Evolutionary conservation across 2,113 vertebrate species (phyloP), one percentile per base, ranked within the genome.

Genomic region (Callospermophilus lateralis): DNA sequence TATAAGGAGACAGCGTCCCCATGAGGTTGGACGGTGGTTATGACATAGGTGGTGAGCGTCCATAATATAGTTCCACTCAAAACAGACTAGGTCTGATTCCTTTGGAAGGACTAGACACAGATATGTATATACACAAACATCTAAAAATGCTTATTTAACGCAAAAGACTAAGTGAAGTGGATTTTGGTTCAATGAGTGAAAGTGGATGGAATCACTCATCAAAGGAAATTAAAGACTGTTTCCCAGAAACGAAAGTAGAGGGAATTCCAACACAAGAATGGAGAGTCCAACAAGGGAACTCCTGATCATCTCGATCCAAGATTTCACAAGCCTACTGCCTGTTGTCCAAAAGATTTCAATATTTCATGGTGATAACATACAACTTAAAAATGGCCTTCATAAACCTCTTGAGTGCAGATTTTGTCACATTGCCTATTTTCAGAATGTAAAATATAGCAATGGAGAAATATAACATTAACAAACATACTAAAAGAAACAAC

Each of bases 361-460:
- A 68, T 88, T 81, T 90, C 79, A 15, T 45, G 74, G 17, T 73
- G 84, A 34, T 58, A 72, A 51, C 28, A 51, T 28, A 42, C 45
- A 5, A 53, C 37, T 28, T 42, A 70, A n/a, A 81, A 67, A 9
- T 42, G 34, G 58, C 37, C 68, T 51, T 16, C 74, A 53, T 24
- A 67, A 51, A 81, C 10, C 30, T 61, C 12, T 53, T 28, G 30
- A 83, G 32, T 45, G 20, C 24, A 80, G 42, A 76, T 22, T 70
- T 58, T 53, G 80, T 73, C 72, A 88, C 3, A 80, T 30, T 68
- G 89, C 26, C 51, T 95, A 26, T 65, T 55, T 48, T 93, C 93
- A 80, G 65, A 61, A 48, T 55, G 8, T 72, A 51, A 19, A 15
- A 32, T 58, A 77, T 8, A 45, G 89, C 58, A 24, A 78, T 19